A percentile compares a stretch with the other conserved stretches of the same genome.
Conservation (phyloP, 2,113 vertebrate genomes). For the Lophochroa leadbeateri region DNA sequence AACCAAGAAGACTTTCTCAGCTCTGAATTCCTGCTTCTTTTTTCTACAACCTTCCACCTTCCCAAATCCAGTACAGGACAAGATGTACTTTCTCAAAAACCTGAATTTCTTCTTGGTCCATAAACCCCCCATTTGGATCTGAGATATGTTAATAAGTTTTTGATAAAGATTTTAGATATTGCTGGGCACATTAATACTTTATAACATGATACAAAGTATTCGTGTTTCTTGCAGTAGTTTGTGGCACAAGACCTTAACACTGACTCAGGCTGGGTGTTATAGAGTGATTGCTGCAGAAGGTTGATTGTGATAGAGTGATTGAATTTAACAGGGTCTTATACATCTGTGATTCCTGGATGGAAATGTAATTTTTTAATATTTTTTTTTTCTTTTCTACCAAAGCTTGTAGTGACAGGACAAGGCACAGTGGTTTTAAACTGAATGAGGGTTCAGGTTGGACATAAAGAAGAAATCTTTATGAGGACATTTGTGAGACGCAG, state of each 20-base stretch:
- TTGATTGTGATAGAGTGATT: background rate
- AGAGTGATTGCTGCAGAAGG: background rate
- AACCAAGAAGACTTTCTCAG: background rate
- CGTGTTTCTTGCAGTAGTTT: background rate
- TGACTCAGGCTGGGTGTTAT: background rate
- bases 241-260: background rate
- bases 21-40: background rate
- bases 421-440: rapidly evolving
- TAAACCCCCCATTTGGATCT: background rate
- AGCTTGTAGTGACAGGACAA: background rate
- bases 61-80: background rate
- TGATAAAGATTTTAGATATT: background rate
- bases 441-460: background rate
- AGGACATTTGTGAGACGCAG: background rate
- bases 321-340: background rate
- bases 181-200: background rate
- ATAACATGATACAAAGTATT: background rate
- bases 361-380: background rate
- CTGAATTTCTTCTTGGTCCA: background rate
- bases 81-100: background rate
- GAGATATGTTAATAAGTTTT: background rate
- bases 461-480: background rate
- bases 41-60: background rate
- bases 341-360: background rate
- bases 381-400: background rate